Conservation (phyloP, 2,113 vertebrate genomes). For the Cromileptes altivelis region DNA sequence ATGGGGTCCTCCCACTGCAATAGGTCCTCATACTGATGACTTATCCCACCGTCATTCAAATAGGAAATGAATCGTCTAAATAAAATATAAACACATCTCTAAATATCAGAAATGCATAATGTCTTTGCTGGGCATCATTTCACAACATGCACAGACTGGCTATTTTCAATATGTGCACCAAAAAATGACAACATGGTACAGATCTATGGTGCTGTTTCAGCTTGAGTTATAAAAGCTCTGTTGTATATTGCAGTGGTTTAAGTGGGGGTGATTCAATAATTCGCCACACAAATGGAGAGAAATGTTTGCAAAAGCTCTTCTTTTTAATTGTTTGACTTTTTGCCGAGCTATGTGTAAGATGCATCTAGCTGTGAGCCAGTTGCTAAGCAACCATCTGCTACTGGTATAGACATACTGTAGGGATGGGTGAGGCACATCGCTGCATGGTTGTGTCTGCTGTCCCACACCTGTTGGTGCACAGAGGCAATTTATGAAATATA, state of each 20-base stretch:
- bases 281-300: constrained; percentile 41
- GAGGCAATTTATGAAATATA: constrained; percentile 26
- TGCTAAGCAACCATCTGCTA: constrained; percentile 81
- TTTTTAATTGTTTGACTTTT: constrained; percentile 70
- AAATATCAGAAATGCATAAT: constrained; percentile 86
- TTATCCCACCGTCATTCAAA: constrained; percentile 72
- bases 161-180: constrained; percentile 31
- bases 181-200: constrained; percentile 33
- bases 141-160: constrained; percentile 83
- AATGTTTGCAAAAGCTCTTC: constrained; percentile 40
- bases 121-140: constrained; percentile 74
- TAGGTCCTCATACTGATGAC: constrained; percentile 85
- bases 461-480: constrained; percentile 64
- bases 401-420: constrained; percentile 60
- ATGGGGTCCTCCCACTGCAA: constrained; percentile 76
- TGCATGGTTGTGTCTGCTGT: constrained; percentile 47
- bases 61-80: constrained; percentile 83
- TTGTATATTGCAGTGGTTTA: constrained; percentile 22
- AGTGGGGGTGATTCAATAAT: constrained; percentile 65
- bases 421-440: constrained; percentile 57
- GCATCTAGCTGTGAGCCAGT: constrained; percentile 74
- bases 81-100: constrained; percentile 89
- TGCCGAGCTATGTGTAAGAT: constrained; percentile 63
- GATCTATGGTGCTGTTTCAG: constrained; percentile 17
- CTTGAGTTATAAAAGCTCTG: constrained; percentile 21